Evolutionary conservation across 1,140 invertebrate genomes (phyloP).

Genomic region (Drosophila seguyi): DNA sequence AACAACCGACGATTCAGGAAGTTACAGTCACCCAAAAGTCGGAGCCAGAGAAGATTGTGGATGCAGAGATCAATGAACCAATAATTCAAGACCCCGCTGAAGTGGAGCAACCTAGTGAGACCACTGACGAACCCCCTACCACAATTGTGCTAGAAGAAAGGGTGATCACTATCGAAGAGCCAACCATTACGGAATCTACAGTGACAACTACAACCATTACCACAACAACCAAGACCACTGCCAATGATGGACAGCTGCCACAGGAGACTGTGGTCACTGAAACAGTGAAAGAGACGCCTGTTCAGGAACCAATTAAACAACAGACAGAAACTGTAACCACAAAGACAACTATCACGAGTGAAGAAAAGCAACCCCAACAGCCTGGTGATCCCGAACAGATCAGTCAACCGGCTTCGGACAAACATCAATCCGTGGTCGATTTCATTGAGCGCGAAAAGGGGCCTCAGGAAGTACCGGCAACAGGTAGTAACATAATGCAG

Average conservation of each 20-base stretch:
- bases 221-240: slow-evolving; percentile 45
- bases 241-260: slow-evolving; percentile 34
- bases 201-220: slow-evolving; percentile 60
- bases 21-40: slow-evolving; percentile 7
- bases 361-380: slow-evolving; percentile 35
- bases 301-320: neutral
- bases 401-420: slow-evolving; percentile 2
- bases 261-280: slow-evolving; percentile 26
- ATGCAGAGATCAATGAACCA: slow-evolving; percentile 22
- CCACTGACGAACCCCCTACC: slow-evolving; percentile 1
- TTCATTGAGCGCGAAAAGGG: slow-evolving; percentile 67
- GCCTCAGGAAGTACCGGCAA: neutral
- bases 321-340: slow-evolving; percentile 31
- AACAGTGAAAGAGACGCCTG: slow-evolving; percentile 1
- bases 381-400: slow-evolving; percentile 47
- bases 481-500: slow-evolving; percentile 61
- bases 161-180: slow-evolving; percentile 53
- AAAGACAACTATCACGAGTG: slow-evolving; percentile 6
- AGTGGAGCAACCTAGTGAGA: slow-evolving; percentile 7
- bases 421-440: slow-evolving; percentile 62
- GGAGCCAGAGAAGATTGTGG: slow-evolving; percentile 18
- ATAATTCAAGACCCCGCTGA: slow-evolving; percentile 15
- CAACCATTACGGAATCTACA: slow-evolving; percentile 49
- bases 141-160: slow-evolving; percentile 39
- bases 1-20: slow-evolving; percentile 30